Evolutionary conservation across 2,113 vertebrate genomes (phyloP), one percentile per base, ranked within the genome.

Genomic region (Ictidomys tridecemlineatus): DNA sequence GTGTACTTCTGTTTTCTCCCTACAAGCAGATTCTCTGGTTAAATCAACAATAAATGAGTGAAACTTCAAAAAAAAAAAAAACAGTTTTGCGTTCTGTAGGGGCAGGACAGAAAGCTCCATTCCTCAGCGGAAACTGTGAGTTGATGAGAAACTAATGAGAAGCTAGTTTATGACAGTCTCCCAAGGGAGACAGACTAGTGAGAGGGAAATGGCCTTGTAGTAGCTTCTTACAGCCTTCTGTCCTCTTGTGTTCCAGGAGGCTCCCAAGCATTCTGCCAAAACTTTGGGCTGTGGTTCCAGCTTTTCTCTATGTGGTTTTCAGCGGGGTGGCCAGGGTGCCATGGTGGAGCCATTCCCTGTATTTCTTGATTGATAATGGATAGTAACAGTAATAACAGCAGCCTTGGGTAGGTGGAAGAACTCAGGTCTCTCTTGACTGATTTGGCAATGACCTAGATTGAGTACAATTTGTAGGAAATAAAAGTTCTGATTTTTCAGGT

Each of bases 401-500:
- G 39, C 28, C 72, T 72, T 90, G 45, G 32, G 17, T 92, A 22
- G 63, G 24, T 72, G 48, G 65, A 94, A 88, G 37, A 34, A 34
- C 30, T 63, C 51, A 39, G 86, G 89, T 8, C 85, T 90, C 45
- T 93, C 39, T 67, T 83, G 56, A 73, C 16, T 45, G 28, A 92
- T 83, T 56, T 90, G 80, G 39, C 63, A 80, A 56, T 96, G 77
- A 87, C 45, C 58, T 93, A 10, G 30, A 67, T 72, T 87, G 37
- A 37, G 51, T 58, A 93, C 73, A 34, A 85, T 77, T 94, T 91
- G 37, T 48, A 96, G 30, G 65, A 96, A 94, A 90, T 88, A 32
- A 58, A 93, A 95, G 28, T 85, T 95, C 37, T 37, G 70, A 37
- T 78, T 95, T 93, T 97, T 96, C 93, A 94, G 84, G 37, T 91